Evolutionary conservation across 2,113 vertebrate genomes (phyloP), one percentile per base, ranked within the genome.

Genomic region (Myrmophylax atrothorax): DNA sequence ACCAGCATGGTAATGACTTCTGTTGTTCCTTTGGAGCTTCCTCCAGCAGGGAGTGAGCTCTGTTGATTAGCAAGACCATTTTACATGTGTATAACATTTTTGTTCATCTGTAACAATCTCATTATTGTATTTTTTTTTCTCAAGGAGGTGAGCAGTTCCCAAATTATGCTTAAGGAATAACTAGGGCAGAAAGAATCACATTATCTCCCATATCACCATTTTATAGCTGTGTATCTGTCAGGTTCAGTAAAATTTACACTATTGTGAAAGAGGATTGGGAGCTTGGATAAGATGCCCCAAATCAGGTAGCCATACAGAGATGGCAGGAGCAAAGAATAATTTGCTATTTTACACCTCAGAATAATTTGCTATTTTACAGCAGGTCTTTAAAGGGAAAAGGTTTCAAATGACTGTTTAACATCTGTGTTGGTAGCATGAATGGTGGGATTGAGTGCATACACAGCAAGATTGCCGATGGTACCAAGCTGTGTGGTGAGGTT

Each of bases 1-100:
- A 95, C 64, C 92, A 77, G 81, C 86, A 42, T 60, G 74, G 53
- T 97, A 96, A 96, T 95, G 90, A 96, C 91, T 92, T 92, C 84
- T 94, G 79, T 90, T 95, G 83, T 84, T 97, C 76, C 95, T 92
- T 77, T 94, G 90, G 72, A 93, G 62, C 92, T 96, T 85, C 89
- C 75, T 96, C 90, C 90, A 94, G 93, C 78, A 78, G 95, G 59
- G 88, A 96, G 64, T 58, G 72, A 96, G 90, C 59, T 93, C 80
- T 92, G 81, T 94, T 97, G 97, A 97, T 96, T 96, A 96, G 80
- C 90, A 72, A 87, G 84, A 75, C 46, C 56, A 28, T 93, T 96
- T 94, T 91, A 90, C 86, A 92, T 88, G 88, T 91, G 66, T 92
- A 76, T 95, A 93, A 82, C 52, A 40, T 89, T 97, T 94, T 90